phyloP scores from a whole-genome alignment of 2,888 invertebrate species.

The Erebia ligea region DNA sequence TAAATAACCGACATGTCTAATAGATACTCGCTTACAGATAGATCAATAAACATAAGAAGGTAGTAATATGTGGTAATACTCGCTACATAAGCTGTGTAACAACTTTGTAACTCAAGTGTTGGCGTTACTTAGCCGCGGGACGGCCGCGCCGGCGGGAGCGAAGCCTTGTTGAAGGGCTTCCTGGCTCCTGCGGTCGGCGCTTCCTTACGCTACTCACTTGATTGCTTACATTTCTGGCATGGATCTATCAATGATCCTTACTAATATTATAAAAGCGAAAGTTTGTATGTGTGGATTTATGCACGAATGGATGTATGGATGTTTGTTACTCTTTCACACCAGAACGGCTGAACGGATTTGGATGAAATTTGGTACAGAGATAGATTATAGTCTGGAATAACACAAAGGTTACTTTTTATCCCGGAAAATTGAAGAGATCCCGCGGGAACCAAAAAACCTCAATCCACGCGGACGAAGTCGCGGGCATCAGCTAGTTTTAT shows the following conservation, averaged over 20 bases:
- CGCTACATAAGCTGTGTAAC: slow-evolving; percentile 33
- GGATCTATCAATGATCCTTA: not conserved
- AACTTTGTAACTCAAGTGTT: slow-evolving; percentile 47
- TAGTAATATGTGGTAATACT: not conserved
- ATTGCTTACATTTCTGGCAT: slow-evolving; percentile 22
- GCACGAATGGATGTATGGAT: no score
- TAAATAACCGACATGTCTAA: not conserved
- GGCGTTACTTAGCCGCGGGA: slow-evolving; percentile 51
- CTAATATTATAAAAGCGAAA: no score
- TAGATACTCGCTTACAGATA: not conserved
- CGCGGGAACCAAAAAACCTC: no score
- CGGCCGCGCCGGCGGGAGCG: slow-evolving; percentile 48
- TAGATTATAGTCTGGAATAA: no score
- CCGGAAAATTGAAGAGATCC: no score
- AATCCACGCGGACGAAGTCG: no score
- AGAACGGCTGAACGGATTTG: no score
- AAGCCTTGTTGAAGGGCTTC: slow-evolving; percentile 68
- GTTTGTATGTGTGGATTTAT: no score
- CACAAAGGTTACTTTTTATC: no score
- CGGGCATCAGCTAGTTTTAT: no score
- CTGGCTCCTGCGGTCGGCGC: slow-evolving; percentile 76
- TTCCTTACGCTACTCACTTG: slow-evolving; percentile 62
- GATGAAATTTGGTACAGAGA: no score
- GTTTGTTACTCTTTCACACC: no score
- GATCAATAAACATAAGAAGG: slow-evolving; percentile 3